Evolutionary conservation across 2,888 invertebrate species (phyloP).

Genomic region (Eupithecia exiguata): DNA sequence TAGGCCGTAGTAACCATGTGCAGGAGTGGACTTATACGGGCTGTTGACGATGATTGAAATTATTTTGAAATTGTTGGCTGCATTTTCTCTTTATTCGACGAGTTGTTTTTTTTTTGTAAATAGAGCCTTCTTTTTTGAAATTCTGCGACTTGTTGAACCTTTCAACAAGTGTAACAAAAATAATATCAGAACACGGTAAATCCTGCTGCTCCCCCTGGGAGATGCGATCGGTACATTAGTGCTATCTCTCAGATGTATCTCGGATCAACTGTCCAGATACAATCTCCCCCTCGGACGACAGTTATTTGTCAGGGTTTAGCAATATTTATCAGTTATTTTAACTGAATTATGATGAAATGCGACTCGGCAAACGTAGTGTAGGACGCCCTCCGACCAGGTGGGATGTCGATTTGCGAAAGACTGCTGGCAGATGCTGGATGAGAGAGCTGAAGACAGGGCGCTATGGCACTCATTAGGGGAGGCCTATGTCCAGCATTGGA

Average conservation of each 20-base stretch:
- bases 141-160: not conserved
- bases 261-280: conserved; percentile 48
- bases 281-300: conserved; percentile 67
- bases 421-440: too few relatives aligned
- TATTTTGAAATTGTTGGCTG: not conserved
- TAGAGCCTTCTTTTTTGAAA: too few relatives aligned
- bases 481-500: too few relatives aligned
- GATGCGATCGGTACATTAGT: conserved; percentile 74
- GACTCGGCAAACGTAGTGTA: too few relatives aligned
- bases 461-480: too few relatives aligned
- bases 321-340: conserved; percentile 21
- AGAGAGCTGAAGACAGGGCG: too few relatives aligned
- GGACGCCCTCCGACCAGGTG: too few relatives aligned
- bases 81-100: not conserved
- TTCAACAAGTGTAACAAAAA: not conserved
- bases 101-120: too few relatives aligned
- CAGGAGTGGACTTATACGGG: too few relatives aligned
- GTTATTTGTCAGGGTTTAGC: conserved; percentile 66
- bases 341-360: not conserved
- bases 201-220: conserved; percentile 33
- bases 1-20: too few relatives aligned
- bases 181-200: not conserved
- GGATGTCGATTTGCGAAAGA: too few relatives aligned
- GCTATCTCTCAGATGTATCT: conserved; percentile 65
- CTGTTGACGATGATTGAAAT: too few relatives aligned